Base-by-base conservation (phyloP, 1,140 invertebrate species). In the Drosophila suzukii region DNA sequence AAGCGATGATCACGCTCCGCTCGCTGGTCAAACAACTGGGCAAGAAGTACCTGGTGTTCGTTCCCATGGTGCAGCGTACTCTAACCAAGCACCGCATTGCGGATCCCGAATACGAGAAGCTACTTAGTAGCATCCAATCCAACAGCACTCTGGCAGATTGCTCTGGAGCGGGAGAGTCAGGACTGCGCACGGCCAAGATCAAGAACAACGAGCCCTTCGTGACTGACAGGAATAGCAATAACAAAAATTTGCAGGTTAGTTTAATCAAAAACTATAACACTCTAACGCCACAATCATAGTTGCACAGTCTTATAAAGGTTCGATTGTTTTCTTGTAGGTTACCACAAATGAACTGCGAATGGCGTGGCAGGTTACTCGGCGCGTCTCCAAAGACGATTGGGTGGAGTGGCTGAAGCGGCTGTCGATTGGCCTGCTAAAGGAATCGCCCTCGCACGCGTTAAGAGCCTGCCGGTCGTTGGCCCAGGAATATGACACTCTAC, bases 341-440 rank as follows among this genome's bases (percentile, higher is more conserved):
- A 97, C 96, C 10, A 95, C 96, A 7, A 94, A 95, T 3, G 97
- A 97, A 91, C 92, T 99, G 10, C 96, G 98, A 90, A 94, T 96
- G 85, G 97, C 97, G 0, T 98, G 97, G 97, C 96, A 96, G n/a
- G 97, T 97, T 0, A 96, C 96, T 6, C 94, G 97, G 54, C 94
- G 97, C 61, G 97, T 98, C 0, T 98, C 97, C 6, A 98, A 99
- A 92, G 99, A 99, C 78, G 99, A 99, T 92, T 99, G 99, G 99
- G 93, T 99, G 7, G 98, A 99, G 93, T 99, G 98, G 99, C 92
- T 99, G 8, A 94, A 97, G 49, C 94, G 97, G 30, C 93, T 99
- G 32, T 98, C 97, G 56, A 97, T 98, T 74, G 98, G 98, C 61
- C 93, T 99, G 11, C 93, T 99, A 3, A 99, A 99, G 90, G 97